These are phyloP conservation scores for Eupithecia exiguata DNA, from an alignment of 2,888 invertebrate species.

Conservation along the genomic window DNA sequence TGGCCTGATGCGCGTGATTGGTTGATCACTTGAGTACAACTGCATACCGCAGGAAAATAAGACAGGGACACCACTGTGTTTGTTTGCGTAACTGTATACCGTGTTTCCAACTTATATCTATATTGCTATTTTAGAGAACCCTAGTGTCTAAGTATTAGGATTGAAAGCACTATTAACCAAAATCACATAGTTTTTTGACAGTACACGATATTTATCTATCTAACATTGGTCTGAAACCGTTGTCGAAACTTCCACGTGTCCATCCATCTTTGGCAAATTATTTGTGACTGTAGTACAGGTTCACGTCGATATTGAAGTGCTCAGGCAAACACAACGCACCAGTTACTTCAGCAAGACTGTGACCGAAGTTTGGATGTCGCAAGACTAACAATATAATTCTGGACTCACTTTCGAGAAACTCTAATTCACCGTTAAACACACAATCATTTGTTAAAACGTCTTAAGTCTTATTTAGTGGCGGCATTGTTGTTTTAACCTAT, in stretches of 20 bases:
- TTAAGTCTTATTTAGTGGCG: conserved; percentile 31
- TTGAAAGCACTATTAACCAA: too few species aligned
- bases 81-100: too few species aligned
- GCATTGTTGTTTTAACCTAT: conserved; percentile 33
- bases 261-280: neutral
- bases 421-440: conserved; percentile 33
- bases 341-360: conserved; percentile 14
- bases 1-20: too few species aligned
- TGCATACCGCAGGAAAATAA: too few species aligned
- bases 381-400: conserved; percentile 30
- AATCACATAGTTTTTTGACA: too few species aligned
- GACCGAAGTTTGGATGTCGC: conserved; percentile 25
- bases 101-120: too few species aligned
- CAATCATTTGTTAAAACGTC: conserved; percentile 33
- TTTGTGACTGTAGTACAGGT: neutral
- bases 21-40: too few species aligned
- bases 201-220: too few species aligned
- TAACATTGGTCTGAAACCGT: neutral
- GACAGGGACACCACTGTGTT: too few species aligned
- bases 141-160: too few species aligned
- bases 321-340: neutral
- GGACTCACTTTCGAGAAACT: conserved; percentile 21
- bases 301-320: neutral
- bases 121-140: too few species aligned
- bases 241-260: neutral